A percentile compares a stretch with the other conserved stretches of the same genome.
These are phyloP conservation scores for Ruditapes philippinarum DNA, from an alignment of 1,140 invertebrate genomes.

Conservation along the genomic window DNA sequence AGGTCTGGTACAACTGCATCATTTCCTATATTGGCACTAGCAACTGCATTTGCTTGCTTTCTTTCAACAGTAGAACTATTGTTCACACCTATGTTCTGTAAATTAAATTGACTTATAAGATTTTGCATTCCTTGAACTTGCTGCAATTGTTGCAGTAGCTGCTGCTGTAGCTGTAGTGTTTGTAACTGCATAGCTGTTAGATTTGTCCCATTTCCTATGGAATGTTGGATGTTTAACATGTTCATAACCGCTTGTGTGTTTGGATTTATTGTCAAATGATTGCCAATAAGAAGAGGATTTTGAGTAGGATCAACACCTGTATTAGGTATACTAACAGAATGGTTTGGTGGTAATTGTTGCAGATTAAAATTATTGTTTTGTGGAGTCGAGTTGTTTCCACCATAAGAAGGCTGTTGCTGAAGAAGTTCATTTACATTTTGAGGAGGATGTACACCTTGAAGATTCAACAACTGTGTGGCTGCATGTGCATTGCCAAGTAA, in stretches of 20 bases:
- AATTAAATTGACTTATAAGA: constrained; percentile 77
- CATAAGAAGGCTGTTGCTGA: neutral
- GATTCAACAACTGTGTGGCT: neutral
- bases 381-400: neutral
- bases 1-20: neutral
- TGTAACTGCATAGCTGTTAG: constrained; percentile 79
- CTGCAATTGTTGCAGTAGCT: constrained; percentile 79
- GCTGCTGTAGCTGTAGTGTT: constrained; percentile 79
- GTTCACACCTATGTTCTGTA: constrained; percentile 56
- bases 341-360: neutral
- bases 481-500: neutral
- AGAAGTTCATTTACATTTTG: neutral
- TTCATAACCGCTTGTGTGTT: constrained; percentile 58
- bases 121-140: constrained; percentile 81
- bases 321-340: neutral
- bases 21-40: neutral
- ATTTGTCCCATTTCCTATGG: constrained; percentile 65
- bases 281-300: neutral
- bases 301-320: neutral
- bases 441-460: constrained; percentile 14
- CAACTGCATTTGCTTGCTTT: neutral
- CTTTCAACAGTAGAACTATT: neutral
- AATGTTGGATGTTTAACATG: constrained; percentile 77
- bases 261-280: constrained; percentile 27
- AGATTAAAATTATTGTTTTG: neutral